Conservation (phyloP, 2,113 vertebrate genomes). For the Tetrax tetrax region DNA sequence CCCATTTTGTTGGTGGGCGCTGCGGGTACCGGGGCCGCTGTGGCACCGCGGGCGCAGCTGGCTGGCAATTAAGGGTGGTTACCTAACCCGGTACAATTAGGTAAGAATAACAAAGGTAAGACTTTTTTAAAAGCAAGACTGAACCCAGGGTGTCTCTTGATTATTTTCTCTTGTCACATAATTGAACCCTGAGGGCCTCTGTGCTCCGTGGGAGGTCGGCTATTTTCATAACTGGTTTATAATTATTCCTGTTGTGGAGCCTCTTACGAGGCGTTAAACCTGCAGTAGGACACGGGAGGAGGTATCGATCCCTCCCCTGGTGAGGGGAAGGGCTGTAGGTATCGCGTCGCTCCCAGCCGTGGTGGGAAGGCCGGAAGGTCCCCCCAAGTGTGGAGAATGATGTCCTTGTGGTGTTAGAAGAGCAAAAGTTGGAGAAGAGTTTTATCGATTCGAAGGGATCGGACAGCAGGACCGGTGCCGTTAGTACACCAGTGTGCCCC, state of each 20-base stretch:
- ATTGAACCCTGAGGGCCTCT: conserved; percentile 58
- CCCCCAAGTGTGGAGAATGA: background rate
- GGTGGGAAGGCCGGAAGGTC: background rate
- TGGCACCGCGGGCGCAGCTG: background rate
- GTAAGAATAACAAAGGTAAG: conserved; percentile 27
- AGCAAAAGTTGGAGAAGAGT: background rate
- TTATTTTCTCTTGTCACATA: conserved; percentile 46
- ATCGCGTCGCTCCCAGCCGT: background rate
- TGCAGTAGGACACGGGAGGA: background rate
- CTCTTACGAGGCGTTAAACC: background rate
- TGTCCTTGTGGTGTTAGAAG: background rate
- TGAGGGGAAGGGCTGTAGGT: background rate
- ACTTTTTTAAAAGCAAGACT: background rate
- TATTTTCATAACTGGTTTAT: conserved; percentile 5
- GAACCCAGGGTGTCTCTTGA: conserved; percentile 10
- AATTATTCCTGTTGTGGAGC: conserved; percentile 44
- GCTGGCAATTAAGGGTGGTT: background rate
- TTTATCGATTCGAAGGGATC: background rate
- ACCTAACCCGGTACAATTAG: background rate
- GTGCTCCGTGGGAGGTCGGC: background rate
- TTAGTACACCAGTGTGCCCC: background rate
- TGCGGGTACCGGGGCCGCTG: background rate
- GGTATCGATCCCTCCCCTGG: background rate
- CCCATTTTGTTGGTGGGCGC: background rate
- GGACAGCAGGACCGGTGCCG: background rate